Evolutionary conservation across 2,888 invertebrate species (phyloP).

Genomic region (Cataglyphis rosenhaueri): DNA sequence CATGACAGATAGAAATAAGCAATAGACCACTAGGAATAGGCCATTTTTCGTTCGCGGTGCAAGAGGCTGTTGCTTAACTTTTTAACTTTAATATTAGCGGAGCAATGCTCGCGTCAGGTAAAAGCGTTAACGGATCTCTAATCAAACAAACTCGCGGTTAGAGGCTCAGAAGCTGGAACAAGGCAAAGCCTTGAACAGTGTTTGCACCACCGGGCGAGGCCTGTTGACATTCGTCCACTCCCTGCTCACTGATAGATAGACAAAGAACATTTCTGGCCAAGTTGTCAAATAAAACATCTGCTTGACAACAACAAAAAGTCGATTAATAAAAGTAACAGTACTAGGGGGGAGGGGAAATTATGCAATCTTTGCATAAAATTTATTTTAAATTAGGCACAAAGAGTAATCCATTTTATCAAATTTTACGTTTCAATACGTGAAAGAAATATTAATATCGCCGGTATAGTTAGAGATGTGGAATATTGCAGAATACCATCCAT

Average conservation of each 20-base stretch:
- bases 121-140: slow-evolving; percentile 69
- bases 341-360: not conserved
- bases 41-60: not conserved
- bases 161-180: slow-evolving; percentile 69
- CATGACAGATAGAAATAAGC: slow-evolving; percentile 40
- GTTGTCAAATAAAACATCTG: slow-evolving; percentile 64
- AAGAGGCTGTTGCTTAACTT: slow-evolving; percentile 47
- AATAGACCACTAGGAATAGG: not conserved
- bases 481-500: not conserved
- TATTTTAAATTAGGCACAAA: not conserved
- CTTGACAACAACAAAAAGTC: slow-evolving; percentile 38
- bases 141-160: slow-evolving; percentile 68
- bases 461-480: not conserved
- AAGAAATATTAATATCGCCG: not conserved
- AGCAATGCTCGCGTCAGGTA: slow-evolving; percentile 48
- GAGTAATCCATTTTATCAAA: not conserved
- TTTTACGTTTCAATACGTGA: not conserved
- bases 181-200: slow-evolving; percentile 73
- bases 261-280: slow-evolving; percentile 57
- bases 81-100: slow-evolving; percentile 50
- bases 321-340: slow-evolving; percentile 2
- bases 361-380: not conserved
- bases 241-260: slow-evolving; percentile 69
- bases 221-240: slow-evolving; percentile 74
- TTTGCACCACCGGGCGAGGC: slow-evolving; percentile 68